Base-by-base conservation (phyloP, 2,888 invertebrate genomes). In the Spodoptera exigua region DNA sequence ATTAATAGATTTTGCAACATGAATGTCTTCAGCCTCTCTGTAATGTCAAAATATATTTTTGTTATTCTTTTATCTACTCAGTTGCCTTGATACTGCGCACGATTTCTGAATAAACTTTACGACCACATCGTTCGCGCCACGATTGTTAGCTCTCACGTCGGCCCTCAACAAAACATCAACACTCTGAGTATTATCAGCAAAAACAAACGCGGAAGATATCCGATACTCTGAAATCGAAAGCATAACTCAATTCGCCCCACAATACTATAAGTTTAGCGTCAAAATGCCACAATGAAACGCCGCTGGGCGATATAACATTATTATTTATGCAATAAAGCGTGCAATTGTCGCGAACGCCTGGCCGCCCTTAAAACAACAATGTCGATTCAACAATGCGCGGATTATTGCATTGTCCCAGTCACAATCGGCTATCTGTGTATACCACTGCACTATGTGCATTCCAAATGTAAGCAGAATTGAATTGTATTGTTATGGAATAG, bases 331-430 rank as follows among this genome's bases (percentile, higher is more conserved):
- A 93, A 94, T 94, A 94, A 93, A 93, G 90, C 91, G 87, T 82
- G 87, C 94, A 92, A 93, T 94, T 93, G 94, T 93, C 87, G 85
- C 86, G 84, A 86, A 81, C 88, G 85, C 87, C 85, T 87, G 88
- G 80, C 90, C 93, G 89, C 91, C 93, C 93, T 94, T 94, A 93
- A 93, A 94, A 93, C 94, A 94, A 94, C 94, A 94, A 94, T 94
- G 94, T 92, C 89, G 88, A 88, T 81, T 89, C 90, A 89, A 94
- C 94, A 94, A 94, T 94, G 86, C 91, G 77, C 89, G 91, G 94
- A 94, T 94, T 94, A 94, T 94, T 94, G 93, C 94, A 94, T 94
- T 94, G 94, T 94, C 88, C 87, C 87, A 83, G 86, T 87, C 88
- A 93, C 92, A 94, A 92, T 92, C 91, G 89, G 79, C 83, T 83